phyloP scores from a whole-genome alignment of 2,113 vertebrate genomes.

The Glaucidium brasilianum region DNA sequence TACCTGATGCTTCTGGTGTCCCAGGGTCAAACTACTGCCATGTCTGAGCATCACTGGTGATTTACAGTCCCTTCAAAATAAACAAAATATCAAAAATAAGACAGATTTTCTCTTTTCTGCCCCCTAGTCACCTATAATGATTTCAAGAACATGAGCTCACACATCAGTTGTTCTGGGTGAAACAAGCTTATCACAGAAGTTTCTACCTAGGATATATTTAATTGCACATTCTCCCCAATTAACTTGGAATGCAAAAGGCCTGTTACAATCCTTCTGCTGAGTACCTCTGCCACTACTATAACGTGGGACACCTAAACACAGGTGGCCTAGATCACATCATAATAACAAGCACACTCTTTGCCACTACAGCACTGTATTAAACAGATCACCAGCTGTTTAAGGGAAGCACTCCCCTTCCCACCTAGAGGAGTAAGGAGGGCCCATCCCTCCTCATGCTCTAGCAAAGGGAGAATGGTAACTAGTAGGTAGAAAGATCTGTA shows the following conservation, averaged over 20 bases:
- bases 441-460: not conserved
- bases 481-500: not conserved
- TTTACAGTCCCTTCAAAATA: not conserved
- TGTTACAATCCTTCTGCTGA: not conserved
- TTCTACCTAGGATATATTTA: not conserved
- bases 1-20: not conserved
- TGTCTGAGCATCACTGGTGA: not conserved
- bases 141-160: not conserved
- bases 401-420: no score
- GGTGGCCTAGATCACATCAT: no score
- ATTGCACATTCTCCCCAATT: not conserved
- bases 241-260: not conserved
- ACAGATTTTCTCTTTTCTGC: not conserved
- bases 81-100: not conserved
- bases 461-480: not conserved
- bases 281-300: not conserved
- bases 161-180: not conserved
- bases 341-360: not conserved
- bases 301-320: not conserved
- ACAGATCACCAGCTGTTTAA: not conserved
- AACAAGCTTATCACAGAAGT: not conserved
- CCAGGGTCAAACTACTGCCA: not conserved
- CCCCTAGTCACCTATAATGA: not conserved
- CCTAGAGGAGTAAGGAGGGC: not conserved
- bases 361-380: not conserved